Base-by-base conservation (phyloP, 1,140 invertebrate genomes). In the Arion vulgaris region DNA sequence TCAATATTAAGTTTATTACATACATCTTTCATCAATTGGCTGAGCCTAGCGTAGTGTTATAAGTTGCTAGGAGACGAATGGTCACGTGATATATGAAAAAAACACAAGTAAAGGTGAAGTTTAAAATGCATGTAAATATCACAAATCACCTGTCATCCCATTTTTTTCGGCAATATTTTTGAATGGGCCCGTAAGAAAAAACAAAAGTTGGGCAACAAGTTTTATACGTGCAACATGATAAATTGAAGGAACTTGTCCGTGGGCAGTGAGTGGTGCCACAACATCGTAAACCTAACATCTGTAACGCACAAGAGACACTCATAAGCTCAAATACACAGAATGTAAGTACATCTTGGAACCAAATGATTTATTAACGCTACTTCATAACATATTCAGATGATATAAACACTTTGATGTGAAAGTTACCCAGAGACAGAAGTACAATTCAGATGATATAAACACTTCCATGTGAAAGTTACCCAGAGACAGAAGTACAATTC, bases 251-350 rank as follows among this genome's bases (percentile, higher is more conserved):
- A 23, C 26, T 23, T 23, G 26, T n/a, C 9, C 53, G 4, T 57
- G 53, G 53, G 53, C 53, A 57, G 53, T 57, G 53, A 57, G 23
- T 57, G 53, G 53, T 57, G 53, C 53, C 53, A 57, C 53, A 57
- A 9, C 53, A 57, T 57, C 53, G 53, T n/a, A 57, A 57, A 57
- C 26, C 53, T 57, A 57, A 57, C 53, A 57, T 57, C 53, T 19
- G 53, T 5, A 57, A 45, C 9, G 53, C 15, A n/a, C 26, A 5
- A 57, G 53, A 57, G 53, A 57, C 53, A 57, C 2, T 19, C 26
- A 57, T 9, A 57, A 57, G 26, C 26, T n/a, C 53, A 57, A 9
- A 57, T 57, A 57, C 19, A 49, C 45, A 49, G 9, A 49, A 49
- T 49, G n/a, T n/a, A n/a, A n/a, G 15, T 57, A 57, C 53, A 57